These are phyloP conservation scores for Leucophenga montana DNA, from an alignment of 2,888 invertebrate genomes.

Conservation along the genomic window DNA sequence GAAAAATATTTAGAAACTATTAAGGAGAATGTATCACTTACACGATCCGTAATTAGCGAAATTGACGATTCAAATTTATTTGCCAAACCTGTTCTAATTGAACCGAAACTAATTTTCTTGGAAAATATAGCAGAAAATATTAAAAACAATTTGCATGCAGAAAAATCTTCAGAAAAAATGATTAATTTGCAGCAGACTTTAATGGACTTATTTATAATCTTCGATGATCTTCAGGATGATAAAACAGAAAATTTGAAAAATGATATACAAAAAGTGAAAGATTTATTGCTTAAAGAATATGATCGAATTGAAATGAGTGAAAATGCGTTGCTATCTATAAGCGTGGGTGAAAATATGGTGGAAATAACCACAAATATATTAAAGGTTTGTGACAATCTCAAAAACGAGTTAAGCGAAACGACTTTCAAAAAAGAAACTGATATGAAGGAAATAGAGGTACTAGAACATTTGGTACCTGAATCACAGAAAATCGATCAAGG, in stretches of 20 bases:
- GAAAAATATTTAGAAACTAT: slow-evolving; percentile 45
- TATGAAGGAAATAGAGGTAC: not conserved
- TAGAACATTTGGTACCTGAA: too few species aligned
- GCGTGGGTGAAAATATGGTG: slow-evolving; percentile 41
- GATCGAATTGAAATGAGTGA: slow-evolving; percentile 54
- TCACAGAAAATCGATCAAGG: too few species aligned
- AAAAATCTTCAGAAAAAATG: slow-evolving; percentile 62
- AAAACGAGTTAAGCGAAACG: not conserved
- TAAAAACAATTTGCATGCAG: slow-evolving; percentile 37
- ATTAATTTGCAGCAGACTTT: slow-evolving; percentile 62
- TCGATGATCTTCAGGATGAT: slow-evolving; percentile 57
- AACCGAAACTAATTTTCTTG: slow-evolving; percentile 46
- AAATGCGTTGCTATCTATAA: slow-evolving; percentile 37
- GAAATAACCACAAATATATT: slow-evolving; percentile 23
- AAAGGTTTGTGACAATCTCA: not conserved
- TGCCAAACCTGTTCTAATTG: slow-evolving; percentile 42
- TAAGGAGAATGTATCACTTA: slow-evolving; percentile 43
- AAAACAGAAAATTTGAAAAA: slow-evolving; percentile 37
- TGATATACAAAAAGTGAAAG: slow-evolving; percentile 49
- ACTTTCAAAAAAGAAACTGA: not conserved
- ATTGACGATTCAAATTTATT: slow-evolving; percentile 42
- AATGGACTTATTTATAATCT: slow-evolving; percentile 65
- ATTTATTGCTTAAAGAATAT: slow-evolving; percentile 45
- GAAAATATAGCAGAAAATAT: slow-evolving; percentile 47
- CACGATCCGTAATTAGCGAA: slow-evolving; percentile 39